Evolutionary conservation across 2,113 vertebrate genomes (phyloP).

Genomic region (Syrmaticus mikado): DNA sequence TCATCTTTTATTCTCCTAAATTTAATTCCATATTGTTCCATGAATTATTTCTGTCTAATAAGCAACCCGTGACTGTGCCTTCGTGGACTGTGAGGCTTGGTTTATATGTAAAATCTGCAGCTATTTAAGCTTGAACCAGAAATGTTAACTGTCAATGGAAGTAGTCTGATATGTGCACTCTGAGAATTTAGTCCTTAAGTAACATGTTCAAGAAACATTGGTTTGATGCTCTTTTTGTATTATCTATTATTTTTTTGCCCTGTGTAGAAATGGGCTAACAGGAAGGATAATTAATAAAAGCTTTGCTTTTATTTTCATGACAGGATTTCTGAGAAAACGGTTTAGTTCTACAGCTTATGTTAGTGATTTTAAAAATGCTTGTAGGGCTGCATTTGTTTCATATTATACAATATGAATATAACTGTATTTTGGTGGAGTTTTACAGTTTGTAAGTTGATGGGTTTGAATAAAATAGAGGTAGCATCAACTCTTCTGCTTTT

Average conservation of each 20-base stretch:
- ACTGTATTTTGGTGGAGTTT: not conserved
- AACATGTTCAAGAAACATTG: not conserved
- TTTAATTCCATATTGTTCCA: not conserved
- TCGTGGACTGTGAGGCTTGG: not conserved
- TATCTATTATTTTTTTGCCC: not conserved
- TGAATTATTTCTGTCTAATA: not conserved
- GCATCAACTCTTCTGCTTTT: not conserved
- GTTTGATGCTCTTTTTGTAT: not conserved
- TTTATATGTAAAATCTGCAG: not conserved
- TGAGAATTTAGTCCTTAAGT: not conserved
- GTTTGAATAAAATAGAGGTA: not conserved
- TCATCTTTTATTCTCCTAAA: not conserved
- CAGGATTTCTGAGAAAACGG: not conserved
- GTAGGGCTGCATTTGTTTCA: not conserved
- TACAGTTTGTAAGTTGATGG: not conserved
- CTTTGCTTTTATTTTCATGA: not conserved
- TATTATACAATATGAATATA: not conserved
- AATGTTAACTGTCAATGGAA: not conserved
- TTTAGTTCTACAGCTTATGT: not conserved
- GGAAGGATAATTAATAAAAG: not conserved
- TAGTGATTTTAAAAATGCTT: not conserved
- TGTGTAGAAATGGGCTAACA: fast-evolving
- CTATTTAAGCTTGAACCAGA: not conserved
- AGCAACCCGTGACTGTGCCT: not conserved
- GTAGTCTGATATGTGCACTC: not conserved